phyloP scores from a whole-genome alignment of 2,113 vertebrate species.

The Phycodurus eques region DNA sequence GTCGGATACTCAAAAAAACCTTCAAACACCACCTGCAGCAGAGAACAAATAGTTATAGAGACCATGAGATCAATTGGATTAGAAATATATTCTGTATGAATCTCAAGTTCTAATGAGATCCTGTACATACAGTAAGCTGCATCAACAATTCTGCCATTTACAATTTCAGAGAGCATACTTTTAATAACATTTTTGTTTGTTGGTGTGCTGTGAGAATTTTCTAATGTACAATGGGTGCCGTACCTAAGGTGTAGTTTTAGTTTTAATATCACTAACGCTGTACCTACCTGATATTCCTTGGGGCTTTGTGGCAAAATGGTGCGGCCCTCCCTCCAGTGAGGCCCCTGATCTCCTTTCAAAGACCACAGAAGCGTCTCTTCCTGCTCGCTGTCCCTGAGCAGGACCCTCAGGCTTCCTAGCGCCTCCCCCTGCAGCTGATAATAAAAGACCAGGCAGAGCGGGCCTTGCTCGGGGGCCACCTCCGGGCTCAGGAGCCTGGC shows the following conservation, averaged over 20 bases:
- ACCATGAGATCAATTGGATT: not conserved
- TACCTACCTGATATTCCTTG: constrained; percentile 83
- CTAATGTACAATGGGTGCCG: too few relatives aligned
- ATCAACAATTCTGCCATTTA: not conserved
- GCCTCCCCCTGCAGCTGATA: constrained; percentile 86
- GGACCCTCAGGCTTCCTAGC: constrained; percentile 81
- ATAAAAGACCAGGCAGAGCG: constrained; percentile 89
- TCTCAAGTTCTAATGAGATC: not conserved
- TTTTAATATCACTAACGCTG: too few relatives aligned
- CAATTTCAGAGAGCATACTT: not conserved
- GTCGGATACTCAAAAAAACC: constrained; percentile 85
- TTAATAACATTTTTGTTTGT: not conserved
- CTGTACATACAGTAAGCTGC: not conserved
- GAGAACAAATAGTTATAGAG: not conserved
- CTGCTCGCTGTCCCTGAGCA: constrained; percentile 80
- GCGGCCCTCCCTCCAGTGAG: constrained; percentile 90
- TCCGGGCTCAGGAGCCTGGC: constrained; percentile 86
- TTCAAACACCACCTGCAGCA: constrained; percentile 88
- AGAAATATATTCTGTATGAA: not conserved
- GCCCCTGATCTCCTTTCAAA: constrained; percentile 84
- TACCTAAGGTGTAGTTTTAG: too few relatives aligned
- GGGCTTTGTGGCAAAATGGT: constrained; percentile 91
- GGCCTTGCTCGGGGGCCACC: constrained; percentile 80
- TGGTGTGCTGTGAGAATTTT: not conserved
- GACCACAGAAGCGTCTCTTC: constrained; percentile 88